phyloP scores from a whole-genome alignment of 1,140 invertebrate genomes.

The Euglossa dilemma region DNA sequence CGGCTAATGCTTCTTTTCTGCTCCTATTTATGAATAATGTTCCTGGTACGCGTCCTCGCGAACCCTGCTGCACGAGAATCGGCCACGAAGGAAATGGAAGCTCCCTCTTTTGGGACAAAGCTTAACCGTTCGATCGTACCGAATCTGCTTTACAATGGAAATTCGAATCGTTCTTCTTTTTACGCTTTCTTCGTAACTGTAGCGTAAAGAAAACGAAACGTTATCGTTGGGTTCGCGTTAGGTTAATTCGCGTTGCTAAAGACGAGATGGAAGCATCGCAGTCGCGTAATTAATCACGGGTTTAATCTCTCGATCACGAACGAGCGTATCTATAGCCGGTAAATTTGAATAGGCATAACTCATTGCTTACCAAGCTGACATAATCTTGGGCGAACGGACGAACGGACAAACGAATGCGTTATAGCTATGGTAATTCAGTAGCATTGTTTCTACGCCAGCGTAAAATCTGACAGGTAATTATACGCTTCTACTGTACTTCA shows the following conservation, averaged over 20 bases:
- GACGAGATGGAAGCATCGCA: neutral
- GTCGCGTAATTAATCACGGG: neutral
- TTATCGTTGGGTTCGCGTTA: neutral
- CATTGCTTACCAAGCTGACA: neutral
- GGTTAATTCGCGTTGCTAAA: neutral
- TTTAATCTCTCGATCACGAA: neutral
- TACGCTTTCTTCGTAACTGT: too few relatives aligned
- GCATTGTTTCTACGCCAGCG: neutral
- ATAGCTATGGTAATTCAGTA: neutral
- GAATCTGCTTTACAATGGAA: too few relatives aligned
- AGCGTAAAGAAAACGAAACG: too few relatives aligned
- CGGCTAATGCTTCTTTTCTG: slow-evolving; percentile 27
- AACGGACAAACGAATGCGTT: neutral
- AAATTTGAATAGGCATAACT: neutral
- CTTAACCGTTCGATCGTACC: too few relatives aligned
- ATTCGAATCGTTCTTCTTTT: too few relatives aligned
- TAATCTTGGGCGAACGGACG: neutral
- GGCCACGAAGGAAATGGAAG: neutral
- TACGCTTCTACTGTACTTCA: too few relatives aligned
- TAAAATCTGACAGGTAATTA: too few relatives aligned
- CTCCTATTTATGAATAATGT: slow-evolving; percentile 37
- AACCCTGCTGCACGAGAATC: neutral
- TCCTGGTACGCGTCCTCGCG: neutral
- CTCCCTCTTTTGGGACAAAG: too few relatives aligned
- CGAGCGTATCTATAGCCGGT: neutral